These are phyloP conservation scores for Carpatolechia fugitivella DNA, from an alignment of 2,888 invertebrate genomes.

Conservation along the genomic window DNA sequence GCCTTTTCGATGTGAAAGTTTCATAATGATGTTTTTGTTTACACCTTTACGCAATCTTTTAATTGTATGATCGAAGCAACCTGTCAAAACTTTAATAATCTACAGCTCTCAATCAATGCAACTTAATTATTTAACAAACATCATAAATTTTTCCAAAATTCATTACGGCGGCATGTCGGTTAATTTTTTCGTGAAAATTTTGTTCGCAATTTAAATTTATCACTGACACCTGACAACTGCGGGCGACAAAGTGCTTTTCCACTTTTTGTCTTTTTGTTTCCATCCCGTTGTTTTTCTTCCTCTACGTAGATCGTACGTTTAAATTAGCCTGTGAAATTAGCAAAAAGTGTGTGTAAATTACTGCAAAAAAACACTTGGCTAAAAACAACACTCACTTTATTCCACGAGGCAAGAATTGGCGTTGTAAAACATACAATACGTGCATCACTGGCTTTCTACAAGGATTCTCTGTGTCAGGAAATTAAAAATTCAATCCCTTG, in stretches of 20 bases:
- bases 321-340: not conserved
- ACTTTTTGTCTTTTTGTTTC: slow-evolving; percentile 9
- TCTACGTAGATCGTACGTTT: slow-evolving; percentile 1
- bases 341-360: not conserved
- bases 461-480: no score
- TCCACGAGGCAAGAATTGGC: no score
- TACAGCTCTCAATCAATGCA: not conserved
- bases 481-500: no score
- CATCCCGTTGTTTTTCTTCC: slow-evolving; percentile 10
- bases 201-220: slow-evolving; percentile 20
- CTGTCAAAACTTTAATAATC: not conserved
- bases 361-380: not conserved
- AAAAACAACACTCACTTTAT: no score
- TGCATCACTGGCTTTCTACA: no score
- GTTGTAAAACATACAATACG: no score
- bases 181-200: slow-evolving; percentile 10
- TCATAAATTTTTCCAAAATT: slow-evolving; percentile 11
- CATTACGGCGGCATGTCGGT: slow-evolving; percentile 11
- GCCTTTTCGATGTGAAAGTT: no score
- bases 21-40: no score
- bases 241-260: slow-evolving; percentile 18
- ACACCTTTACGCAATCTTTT: no score
- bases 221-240: slow-evolving; percentile 20
- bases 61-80: no score
- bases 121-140: not conserved